A percentile compares a stretch with the other conserved stretches of the same genome.
phyloP scores from a whole-genome alignment of 2,888 invertebrate species.

The Andrena bucephala region DNA sequence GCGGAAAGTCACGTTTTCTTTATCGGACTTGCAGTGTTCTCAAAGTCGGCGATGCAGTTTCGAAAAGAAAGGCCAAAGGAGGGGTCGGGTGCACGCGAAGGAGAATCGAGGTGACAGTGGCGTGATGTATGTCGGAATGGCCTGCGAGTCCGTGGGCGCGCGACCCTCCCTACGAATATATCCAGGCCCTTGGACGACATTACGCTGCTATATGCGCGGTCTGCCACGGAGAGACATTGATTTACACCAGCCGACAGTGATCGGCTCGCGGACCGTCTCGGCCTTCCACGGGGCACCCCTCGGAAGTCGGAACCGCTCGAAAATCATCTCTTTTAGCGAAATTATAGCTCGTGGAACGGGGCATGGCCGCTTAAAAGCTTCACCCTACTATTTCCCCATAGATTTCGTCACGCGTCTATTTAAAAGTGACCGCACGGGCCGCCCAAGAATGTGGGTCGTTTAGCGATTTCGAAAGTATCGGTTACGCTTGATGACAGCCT shows the following conservation, averaged over 20 bases:
- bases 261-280: constrained; percentile 53
- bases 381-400: constrained; percentile 37
- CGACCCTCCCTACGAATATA: constrained; percentile 72
- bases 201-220: constrained; percentile 73
- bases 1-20: not conserved
- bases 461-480: constrained; percentile 25
- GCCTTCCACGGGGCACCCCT: constrained; percentile 42
- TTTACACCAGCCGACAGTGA: constrained; percentile 74
- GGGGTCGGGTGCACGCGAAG: constrained; percentile 37
- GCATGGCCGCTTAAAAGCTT: not conserved
- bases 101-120: constrained; percentile 64
- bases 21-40: not conserved
- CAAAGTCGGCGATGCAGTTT: not conserved
- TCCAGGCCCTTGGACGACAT: constrained; percentile 73
- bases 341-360: constrained; percentile 34
- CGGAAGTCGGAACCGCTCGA: constrained; percentile 39
- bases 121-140: constrained; percentile 75
- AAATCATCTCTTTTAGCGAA: constrained; percentile 50
- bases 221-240: constrained; percentile 77
- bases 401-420: constrained; percentile 51
- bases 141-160: constrained; percentile 65
- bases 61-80: constrained; percentile 17
- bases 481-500: constrained; percentile 33
- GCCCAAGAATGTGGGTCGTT: not conserved
- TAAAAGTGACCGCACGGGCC: not conserved